Evolutionary conservation across 2,113 vertebrate species (phyloP), one percentile per base, ranked within the genome.

Genomic region (Leptobrachium ailaonicum): DNA sequence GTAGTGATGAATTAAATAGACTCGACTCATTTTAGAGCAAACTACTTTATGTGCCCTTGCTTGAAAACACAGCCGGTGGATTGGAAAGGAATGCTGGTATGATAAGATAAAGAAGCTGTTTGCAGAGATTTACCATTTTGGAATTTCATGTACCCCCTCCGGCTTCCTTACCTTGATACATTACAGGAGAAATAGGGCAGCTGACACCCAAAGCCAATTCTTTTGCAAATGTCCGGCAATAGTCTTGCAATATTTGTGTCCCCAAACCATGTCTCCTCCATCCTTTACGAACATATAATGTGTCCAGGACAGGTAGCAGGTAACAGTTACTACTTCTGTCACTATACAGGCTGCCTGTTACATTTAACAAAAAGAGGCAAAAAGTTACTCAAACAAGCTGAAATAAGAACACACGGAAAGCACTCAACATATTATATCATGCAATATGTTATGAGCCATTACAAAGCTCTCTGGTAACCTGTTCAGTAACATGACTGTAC

Each of bases 191-290:
- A 67, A 98, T 84, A 0, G 96, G 96, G 73, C 83, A 88, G 83
- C 95, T 97, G 89, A 98, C 69, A n/a, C 97, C 97, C 79, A 99
- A 84, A 70, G 91, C 92, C 68, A 88, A 86, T 1, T 98, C 95
- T 0, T 86, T 79, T 6, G 67, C 2, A 86, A 96, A 96, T 0
- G 90, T 86, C 41, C 86, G 87, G 77, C 95, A 98, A 90, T 97
- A 99, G 83, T 98, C 96, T 82, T 66, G 77, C 68, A 98, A 89
- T 90, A 98, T 96, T 83, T 88, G 86, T 64, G 92, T 88, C 32
- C 92, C 95, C 2, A 97, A 88, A 72, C 97, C 96, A 42, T 77
- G 83, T 85, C 94, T 90, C 75, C 94, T 91, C 77, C 88, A 89
- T 50, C 77, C 85, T 76, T 76, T 89, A 73, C 86, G 88, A 83